phyloP scores from a whole-genome alignment of 2,797 vertebrate genomes.

The Notolabrus celidotus region DNA sequence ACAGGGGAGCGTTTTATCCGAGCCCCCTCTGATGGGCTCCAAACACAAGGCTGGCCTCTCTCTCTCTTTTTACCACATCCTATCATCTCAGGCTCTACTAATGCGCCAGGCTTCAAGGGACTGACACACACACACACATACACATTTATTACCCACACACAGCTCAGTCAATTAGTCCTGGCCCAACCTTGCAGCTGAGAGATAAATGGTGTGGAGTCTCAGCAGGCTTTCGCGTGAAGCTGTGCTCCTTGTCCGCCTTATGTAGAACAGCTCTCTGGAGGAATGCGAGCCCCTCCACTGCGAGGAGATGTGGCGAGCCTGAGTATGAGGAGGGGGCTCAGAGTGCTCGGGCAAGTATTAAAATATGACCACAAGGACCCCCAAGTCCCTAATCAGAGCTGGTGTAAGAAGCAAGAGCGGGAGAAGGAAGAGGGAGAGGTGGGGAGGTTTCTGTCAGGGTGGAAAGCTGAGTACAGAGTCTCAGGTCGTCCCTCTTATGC shows the following conservation, averaged over 20 bases:
- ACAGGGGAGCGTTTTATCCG: slow-evolving; percentile 64
- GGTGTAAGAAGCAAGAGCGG: slow-evolving; percentile 27
- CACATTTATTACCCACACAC: not conserved
- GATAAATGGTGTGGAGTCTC: slow-evolving; percentile 83
- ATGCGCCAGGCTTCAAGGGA: slow-evolving; percentile 72
- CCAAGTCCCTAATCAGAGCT: slow-evolving; percentile 57
- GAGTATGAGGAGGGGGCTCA: slow-evolving; percentile 58
- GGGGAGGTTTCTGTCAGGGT: slow-evolving; percentile 10
- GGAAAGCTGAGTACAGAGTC: slow-evolving; percentile 33
- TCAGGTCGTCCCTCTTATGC: slow-evolving; percentile 59
- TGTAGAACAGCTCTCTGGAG: slow-evolving; percentile 83
- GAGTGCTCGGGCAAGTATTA: slow-evolving; percentile 62
- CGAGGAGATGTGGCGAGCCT: slow-evolving; percentile 49
- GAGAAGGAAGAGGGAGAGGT: not conserved
- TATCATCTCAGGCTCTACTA: slow-evolving; percentile 75
- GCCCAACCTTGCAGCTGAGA: slow-evolving; percentile 79
- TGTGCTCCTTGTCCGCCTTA: slow-evolving; percentile 78
- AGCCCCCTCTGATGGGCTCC: slow-evolving; percentile 59
- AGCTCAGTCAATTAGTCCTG: slow-evolving; percentile 78
- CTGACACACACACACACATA: slow-evolving; percentile 42
- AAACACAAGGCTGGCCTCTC: slow-evolving; percentile 55
- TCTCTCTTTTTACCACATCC: slow-evolving; percentile 67
- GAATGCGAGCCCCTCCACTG: slow-evolving; percentile 61
- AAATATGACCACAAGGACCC: slow-evolving; percentile 69
- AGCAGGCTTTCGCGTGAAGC: slow-evolving; percentile 74